Base-by-base conservation (phyloP, 2,113 vertebrate genomes). In the Rhodinocichla rosea region DNA sequence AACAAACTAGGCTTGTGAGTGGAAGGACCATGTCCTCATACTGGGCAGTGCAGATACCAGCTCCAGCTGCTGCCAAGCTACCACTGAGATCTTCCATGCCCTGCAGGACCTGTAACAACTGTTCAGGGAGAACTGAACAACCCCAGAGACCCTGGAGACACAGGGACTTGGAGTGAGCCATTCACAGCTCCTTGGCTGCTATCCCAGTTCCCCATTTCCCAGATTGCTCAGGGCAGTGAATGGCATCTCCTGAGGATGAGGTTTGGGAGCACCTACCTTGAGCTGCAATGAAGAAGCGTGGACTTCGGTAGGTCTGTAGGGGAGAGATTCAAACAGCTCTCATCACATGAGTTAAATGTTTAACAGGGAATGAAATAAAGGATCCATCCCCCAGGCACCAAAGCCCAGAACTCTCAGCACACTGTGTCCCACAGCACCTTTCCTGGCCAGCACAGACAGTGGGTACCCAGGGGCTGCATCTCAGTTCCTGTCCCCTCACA, bases 271-370 rank as follows among this genome's bases (percentile, higher is more conserved):
- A 86, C 97, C 20, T 56, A 97, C 97, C 97, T 90, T 97, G 97
- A 62, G 97, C 89, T 44, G 97, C 97, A 35, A 97, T 97, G 92
- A 97, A 97, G 91, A 93, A 96, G 10, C 4, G 42, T 10, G 94
- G 94, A 73, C 91, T 93, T 68, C 27, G 67, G 67, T 97, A 97
- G 73, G 87, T 95, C 97, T 97, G 96, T 55, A 30, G 35, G 62
- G 22, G 6, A 85, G 62, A 96, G 14, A 28, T 76, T 79, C 19
- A 73, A 80, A 91, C 22, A 83, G 28, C 4, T 83, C 39, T 2
- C 2, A 49, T 74, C 45, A 56, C 4, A 13, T 1, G 2, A 9
- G 20, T 63, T 65, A 65, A 70, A 73, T 3, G 0, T 42, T 77
- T 56, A 87, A 49, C 10, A 55, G 30, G 6, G 42, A 79, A 53